Base-by-base conservation (phyloP, 2,113 vertebrate species). In the Atractosteus spatula region DNA sequence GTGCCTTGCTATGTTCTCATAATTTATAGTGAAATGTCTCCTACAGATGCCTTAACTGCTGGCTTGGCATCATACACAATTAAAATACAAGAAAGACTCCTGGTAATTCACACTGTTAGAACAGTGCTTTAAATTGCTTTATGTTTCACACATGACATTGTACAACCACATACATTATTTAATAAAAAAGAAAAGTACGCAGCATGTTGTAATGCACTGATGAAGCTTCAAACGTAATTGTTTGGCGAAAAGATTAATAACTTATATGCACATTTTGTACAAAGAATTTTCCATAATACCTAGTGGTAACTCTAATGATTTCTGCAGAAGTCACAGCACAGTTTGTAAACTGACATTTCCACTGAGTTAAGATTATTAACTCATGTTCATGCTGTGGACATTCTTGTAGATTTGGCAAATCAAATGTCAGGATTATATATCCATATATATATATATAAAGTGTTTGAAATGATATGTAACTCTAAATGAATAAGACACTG, bases 31-130 rank as follows among this genome's bases (percentile, higher is more conserved):
- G 92, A 94, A 82, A 91, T 88, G 88, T 81, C 87, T 91, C 93
- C 94, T 91, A 91, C 91, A 93, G 95, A 95, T 95, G 94, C 94
- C 94, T 97, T 94, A 95, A 94, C 94, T 92, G 92, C 91, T 92
- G 94, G 94, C 93, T 94, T 83, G 78, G 79, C 79, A 81, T 86
- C 85, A 74, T n/a, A 13, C 76, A 72, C 69, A 7, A 72, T 87
- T 80, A 83, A 83, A 79, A 41, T 14, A 12, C 44, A 67, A 29
- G 79, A 82, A 78, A 79, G 79, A 45, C 81, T 83, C 5, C 10
- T 59, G n/a, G 51, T 56, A 55, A 13, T 61, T n/a, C 56, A 59
- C 8, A 64, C 8, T 64, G 62, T 8, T 17, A 51, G 47, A 7
- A 5, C 47, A 51, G 13, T 62, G 17, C 59, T 16, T 64, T 64